phyloP scores from a whole-genome alignment of 2,797 vertebrate species.

The Poeciliopsis infans region DNA sequence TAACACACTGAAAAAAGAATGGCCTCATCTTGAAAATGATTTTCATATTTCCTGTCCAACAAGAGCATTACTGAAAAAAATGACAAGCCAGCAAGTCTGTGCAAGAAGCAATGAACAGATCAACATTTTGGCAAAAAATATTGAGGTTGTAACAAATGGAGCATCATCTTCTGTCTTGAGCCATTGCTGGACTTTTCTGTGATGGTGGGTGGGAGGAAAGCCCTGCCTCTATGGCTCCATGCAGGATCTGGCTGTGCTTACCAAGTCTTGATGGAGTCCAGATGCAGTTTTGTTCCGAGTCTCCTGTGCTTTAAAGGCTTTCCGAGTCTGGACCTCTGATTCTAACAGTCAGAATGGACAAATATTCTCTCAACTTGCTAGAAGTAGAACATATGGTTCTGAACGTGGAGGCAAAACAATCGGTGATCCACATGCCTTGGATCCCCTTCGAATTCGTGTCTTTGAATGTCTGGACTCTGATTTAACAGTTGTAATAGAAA shows the following conservation, averaged over 20 bases:
- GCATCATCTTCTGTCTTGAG: slow-evolving; percentile 71
- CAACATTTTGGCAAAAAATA: slow-evolving; percentile 70
- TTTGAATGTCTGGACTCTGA: neutral
- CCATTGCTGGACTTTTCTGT: slow-evolving; percentile 65
- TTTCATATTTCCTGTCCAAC: slow-evolving; percentile 28
- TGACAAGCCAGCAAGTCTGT: slow-evolving; percentile 27
- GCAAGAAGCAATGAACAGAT: slow-evolving; percentile 46
- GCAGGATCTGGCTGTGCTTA: slow-evolving; percentile 78
- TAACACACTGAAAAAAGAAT: slow-evolving; percentile 32
- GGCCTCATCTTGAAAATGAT: slow-evolving; percentile 36
- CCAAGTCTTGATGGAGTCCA: slow-evolving; percentile 76
- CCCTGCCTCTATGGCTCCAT: slow-evolving; percentile 64
- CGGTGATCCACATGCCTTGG: slow-evolving; percentile 26
- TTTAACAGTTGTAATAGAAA: slow-evolving; percentile 22
- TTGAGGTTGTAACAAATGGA: slow-evolving; percentile 72
- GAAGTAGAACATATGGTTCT: slow-evolving; percentile 47
- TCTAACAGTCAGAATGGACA: slow-evolving; percentile 50
- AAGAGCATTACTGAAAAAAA: slow-evolving; percentile 9
- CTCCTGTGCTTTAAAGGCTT: slow-evolving; percentile 46
- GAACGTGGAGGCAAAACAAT: slow-evolving; percentile 41
- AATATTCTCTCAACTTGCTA: slow-evolving; percentile 35
- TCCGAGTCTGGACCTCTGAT: slow-evolving; percentile 57
- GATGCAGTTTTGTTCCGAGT: slow-evolving; percentile 71
- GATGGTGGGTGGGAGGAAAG: slow-evolving; percentile 68
- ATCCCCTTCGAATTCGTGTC: neutral